Conservation (phyloP, 2,797 vertebrate genomes). For the Mycteria americana region DNA sequence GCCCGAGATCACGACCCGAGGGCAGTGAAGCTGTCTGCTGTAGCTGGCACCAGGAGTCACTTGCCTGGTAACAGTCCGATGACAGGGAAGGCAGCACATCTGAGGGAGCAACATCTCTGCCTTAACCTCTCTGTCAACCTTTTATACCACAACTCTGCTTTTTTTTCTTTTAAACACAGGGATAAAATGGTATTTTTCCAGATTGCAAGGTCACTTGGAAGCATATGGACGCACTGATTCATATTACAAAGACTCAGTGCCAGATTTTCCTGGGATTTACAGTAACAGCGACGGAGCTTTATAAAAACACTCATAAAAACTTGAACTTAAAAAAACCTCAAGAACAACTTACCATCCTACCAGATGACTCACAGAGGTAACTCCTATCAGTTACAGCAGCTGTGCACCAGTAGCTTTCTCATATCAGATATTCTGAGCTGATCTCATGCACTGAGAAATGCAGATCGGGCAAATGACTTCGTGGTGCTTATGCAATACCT, state of each 20-base stretch:
- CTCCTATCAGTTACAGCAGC: constrained; percentile 50
- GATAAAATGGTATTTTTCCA: constrained; percentile 17
- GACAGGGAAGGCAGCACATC: not conserved
- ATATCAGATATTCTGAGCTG: constrained; percentile 37
- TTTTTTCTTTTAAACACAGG: not conserved
- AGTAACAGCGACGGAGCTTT: not conserved
- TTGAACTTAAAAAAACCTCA: not conserved
- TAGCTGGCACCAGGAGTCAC: not conserved
- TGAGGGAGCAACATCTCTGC: not conserved
- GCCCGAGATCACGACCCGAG: not conserved
- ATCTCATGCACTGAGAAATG: constrained; percentile 40
- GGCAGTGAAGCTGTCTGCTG: not conserved
- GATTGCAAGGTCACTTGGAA: constrained; percentile 44
- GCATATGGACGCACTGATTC: not conserved
- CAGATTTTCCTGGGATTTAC: constrained; percentile 38
- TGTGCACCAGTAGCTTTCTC: constrained; percentile 40
- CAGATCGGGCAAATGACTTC: constrained; percentile 15
- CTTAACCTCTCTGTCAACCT: not conserved
- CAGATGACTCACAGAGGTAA: constrained; percentile 39
- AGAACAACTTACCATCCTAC: not conserved
- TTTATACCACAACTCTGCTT: not conserved
- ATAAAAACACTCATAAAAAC: constrained; percentile 31
- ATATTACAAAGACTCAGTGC: not conserved
- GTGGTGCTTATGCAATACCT: constrained; percentile 43
- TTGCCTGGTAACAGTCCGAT: not conserved